Evolutionary conservation across 2,113 vertebrate genomes (phyloP), one percentile per base, ranked within the genome.

Genomic region (Amphiprion ocellaris): DNA sequence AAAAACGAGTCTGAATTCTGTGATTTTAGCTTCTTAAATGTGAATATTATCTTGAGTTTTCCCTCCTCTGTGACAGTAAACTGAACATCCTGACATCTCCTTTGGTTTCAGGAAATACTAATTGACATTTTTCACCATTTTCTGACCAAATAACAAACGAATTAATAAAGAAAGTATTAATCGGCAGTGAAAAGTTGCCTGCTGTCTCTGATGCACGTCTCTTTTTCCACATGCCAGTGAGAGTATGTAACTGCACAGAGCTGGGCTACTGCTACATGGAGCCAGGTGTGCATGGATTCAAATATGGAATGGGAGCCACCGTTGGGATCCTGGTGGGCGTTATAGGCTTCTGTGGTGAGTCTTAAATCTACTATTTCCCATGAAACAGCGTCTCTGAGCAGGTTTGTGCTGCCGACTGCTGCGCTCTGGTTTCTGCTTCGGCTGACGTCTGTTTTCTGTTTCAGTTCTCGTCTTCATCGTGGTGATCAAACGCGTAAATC

Each of bases 181-280:
- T 41, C 10, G 9, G 9, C 17, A 7, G 16, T 49, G 16, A 49
- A 49, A 49, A 39, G 39, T 23, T 41, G 54, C 12, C n/a, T 8
- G 0, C 0, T 41, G 5, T 39, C 33, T 5, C 37, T 24, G 16
- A 9, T 23, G 15, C 24, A 15, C 46, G 15, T 79, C 52, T 68
- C 62, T 8, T 11, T 81, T 21, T 81, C 2, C 46, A 4, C 54
- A 2, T 19, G 0, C 23, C 73, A 95, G 95, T 95, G 78, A 87
- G 30, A 69, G 90, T 95, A 7, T 95, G 95, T 83, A 95, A 94
- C 92, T 95, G 95, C 87, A 95, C 95, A n/a, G 60, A 74, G 56
- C 73, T 94, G 44, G 95, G 95, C 6, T 89, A 94, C 89, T 95
- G 95, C 92, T 95, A 90, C 87, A 2, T 84, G 0, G 26, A 82